A percentile compares a stretch with the other conserved stretches of the same genome.
These are phyloP conservation scores for Drosophila tani DNA, from an alignment of 1,140 invertebrate genomes.

Conservation along the genomic window DNA sequence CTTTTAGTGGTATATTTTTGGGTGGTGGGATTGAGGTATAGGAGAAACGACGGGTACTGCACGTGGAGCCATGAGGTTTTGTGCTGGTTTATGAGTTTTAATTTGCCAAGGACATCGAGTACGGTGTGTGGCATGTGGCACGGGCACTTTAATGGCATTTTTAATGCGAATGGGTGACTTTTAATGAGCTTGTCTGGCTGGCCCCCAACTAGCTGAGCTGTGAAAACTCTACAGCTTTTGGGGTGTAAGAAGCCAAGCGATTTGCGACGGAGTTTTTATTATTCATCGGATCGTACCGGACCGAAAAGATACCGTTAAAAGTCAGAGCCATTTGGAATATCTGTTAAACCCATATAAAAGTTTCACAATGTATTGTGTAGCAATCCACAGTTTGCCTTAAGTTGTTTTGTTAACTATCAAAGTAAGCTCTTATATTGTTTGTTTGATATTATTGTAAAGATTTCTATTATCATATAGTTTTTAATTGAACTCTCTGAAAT, in stretches of 20 bases:
- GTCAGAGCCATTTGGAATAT: neutral
- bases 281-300: constrained; percentile 27
- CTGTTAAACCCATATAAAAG: neutral
- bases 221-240: constrained; percentile 20
- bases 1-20: constrained; percentile 21
- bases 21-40: neutral
- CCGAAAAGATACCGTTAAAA: constrained; percentile 13
- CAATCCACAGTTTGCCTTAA: neutral
- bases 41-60: constrained; percentile 1
- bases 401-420: neutral
- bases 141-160: constrained; percentile 63
- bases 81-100: constrained; percentile 60
- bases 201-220: constrained; percentile 18
- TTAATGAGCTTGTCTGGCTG: constrained; percentile 51
- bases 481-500: neutral
- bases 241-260: constrained; percentile 8
- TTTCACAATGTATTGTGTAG: constrained; percentile 19
- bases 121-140: constrained; percentile 45
- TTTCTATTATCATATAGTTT: neutral
- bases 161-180: constrained; percentile 54
- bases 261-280: constrained; percentile 34
- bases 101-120: constrained; percentile 61
- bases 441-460: neutral
- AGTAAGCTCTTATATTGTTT: too few species aligned
- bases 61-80: constrained; percentile 29